These are phyloP conservation scores for Ceratina japonica DNA, from an alignment of 1,140 invertebrate species.

Conservation along the genomic window DNA sequence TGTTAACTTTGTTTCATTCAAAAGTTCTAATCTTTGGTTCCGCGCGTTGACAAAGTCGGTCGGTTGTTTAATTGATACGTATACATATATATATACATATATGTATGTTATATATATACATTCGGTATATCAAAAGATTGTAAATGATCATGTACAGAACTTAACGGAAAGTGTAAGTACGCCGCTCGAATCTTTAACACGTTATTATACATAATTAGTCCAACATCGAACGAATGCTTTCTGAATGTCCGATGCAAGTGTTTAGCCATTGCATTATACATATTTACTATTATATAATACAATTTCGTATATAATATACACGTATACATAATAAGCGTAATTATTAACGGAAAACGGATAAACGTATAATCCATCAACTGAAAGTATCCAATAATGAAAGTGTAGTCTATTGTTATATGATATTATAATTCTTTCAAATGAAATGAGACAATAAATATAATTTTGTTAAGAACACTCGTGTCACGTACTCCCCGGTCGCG, in stretches of 20 bases:
- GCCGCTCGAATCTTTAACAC: constrained; percentile 47
- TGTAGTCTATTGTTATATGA: constrained; percentile 74
- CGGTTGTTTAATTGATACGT: background rate
- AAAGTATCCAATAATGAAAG: constrained; percentile 74
- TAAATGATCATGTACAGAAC: constrained; percentile 61
- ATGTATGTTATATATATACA: constrained; percentile 54
- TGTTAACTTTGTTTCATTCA: background rate
- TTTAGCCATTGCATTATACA: constrained; percentile 58
- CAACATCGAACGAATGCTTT: constrained; percentile 72
- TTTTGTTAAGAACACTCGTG: constrained; percentile 71
- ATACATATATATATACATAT: constrained; percentile 47
- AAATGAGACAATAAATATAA: constrained; percentile 80
- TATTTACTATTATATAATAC: constrained; percentile 42
- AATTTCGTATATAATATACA: constrained; percentile 7
- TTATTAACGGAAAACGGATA: constrained; percentile 23
- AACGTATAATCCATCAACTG: constrained; percentile 64
- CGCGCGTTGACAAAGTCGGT: background rate
- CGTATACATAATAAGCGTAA: constrained; percentile 28
- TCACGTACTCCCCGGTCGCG: background rate
- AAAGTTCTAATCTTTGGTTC: background rate
- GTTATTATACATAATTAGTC: constrained; percentile 47
- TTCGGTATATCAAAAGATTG: constrained; percentile 46
- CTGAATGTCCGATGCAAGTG: constrained; percentile 64
- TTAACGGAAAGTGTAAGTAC: constrained; percentile 42
- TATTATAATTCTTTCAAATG: constrained; percentile 71